These are phyloP conservation scores for Drosophila rufa DNA, from an alignment of 1,140 invertebrate genomes.

Conservation along the genomic window DNA sequence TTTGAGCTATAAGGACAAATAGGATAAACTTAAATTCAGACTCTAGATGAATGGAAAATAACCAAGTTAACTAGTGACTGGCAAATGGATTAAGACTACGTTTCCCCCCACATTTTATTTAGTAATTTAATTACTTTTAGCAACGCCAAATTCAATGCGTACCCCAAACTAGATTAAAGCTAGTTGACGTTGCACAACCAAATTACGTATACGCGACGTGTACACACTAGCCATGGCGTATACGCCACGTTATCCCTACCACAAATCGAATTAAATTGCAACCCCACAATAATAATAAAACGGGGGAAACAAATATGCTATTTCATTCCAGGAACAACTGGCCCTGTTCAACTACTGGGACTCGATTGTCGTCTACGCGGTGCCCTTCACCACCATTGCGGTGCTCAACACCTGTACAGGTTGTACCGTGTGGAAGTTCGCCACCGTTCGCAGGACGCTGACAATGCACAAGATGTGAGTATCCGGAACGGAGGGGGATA, in stretches of 20 bases:
- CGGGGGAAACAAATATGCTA: constrained; percentile 1
- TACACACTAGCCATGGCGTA: constrained; percentile 36
- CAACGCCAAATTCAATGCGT: constrained; percentile 12
- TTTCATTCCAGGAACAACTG: constrained; percentile 85
- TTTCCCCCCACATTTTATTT: background rate
- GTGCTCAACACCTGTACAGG: constrained; percentile 90
- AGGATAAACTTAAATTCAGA: background rate
- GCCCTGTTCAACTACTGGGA: constrained; percentile 90
- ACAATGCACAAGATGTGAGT: constrained; percentile 85
- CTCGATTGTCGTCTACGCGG: constrained; percentile 89
- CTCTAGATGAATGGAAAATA: background rate
- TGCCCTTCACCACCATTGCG: constrained; percentile 90
- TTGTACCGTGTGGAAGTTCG: constrained; percentile 87
- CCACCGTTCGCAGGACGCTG: constrained; percentile 86
- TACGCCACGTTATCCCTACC: constrained; percentile 28
- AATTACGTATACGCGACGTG: constrained; percentile 39
- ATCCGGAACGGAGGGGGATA: background rate
- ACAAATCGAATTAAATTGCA: constrained; percentile 33
- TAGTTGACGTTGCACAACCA: constrained; percentile 8
- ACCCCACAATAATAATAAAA: constrained; percentile 17
- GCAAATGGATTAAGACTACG: constrained; percentile 3
- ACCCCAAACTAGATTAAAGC: constrained; percentile 22
- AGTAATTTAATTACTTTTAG: constrained; percentile 29
- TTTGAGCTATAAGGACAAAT: background rate
- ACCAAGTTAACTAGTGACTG: background rate